Evolutionary conservation across 2,113 vertebrate genomes (phyloP).

Genomic region (Odocoileus hemionus): DNA sequence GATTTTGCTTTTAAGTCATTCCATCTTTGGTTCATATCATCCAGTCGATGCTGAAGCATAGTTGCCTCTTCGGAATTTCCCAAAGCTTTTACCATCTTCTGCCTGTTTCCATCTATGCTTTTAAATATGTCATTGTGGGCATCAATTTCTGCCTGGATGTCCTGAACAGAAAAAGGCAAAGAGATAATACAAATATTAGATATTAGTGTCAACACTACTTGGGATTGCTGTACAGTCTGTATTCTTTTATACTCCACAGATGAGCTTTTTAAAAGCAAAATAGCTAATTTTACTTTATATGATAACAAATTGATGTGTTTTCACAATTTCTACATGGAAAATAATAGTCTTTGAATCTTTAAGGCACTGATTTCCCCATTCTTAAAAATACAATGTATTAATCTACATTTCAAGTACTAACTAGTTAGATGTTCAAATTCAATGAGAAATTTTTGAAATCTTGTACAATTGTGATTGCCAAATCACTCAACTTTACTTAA

Average conservation of each 20-base stretch:
- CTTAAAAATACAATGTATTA: background rate
- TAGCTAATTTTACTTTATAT: background rate
- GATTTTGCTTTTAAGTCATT: slow-evolving; percentile 95
- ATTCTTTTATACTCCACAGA: background rate
- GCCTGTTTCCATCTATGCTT: slow-evolving; percentile 94
- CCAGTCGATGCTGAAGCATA: slow-evolving; percentile 94
- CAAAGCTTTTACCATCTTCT: slow-evolving; percentile 96
- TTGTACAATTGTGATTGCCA: background rate
- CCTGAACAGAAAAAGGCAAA: slow-evolving; percentile 81
- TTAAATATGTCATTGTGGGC: slow-evolving; percentile 99
- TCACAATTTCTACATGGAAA: background rate
- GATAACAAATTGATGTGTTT: background rate
- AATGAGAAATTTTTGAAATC: background rate
- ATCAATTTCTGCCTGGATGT: slow-evolving; percentile 99
- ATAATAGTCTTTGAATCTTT: background rate
- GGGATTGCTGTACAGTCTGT: background rate
- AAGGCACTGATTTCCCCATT: background rate
- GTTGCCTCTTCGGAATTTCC: slow-evolving; percentile 95
- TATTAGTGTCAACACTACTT: background rate
- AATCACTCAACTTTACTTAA: background rate
- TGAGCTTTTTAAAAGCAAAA: background rate
- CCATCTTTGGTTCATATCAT: slow-evolving; percentile 99
- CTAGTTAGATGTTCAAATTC: background rate
- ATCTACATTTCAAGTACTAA: background rate
- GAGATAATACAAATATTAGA: background rate